Evolutionary conservation across 2,888 invertebrate genomes (phyloP), one percentile per base, ranked within the genome.

Genomic region (Oligia strigilis): DNA sequence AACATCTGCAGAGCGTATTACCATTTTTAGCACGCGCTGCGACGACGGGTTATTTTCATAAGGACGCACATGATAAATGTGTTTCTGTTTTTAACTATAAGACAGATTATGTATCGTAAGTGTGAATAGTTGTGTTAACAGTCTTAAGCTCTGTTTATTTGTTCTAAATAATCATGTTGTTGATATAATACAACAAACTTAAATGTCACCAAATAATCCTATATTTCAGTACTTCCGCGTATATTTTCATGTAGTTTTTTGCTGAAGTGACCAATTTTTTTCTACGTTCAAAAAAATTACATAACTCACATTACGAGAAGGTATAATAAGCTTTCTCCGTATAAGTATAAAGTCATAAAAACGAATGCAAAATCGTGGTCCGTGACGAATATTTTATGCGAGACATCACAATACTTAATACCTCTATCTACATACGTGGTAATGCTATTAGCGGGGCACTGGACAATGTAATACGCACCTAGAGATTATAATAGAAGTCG

Each of bases 311-410:
- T 93, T 93, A 92, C 89, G 87, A 84, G 83, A 89, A 89, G 89
- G 89, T 91, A 89, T 92, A 92, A 92, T 92, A 91, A 91, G 94
- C 95, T 96, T 95, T 96, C 95, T 95, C 95, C 94, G 88, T 90
- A 91, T 92, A 93, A 91, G 91, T 88, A 93, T 92, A 92, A 91
- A 91, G 91, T 90, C 92, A 92, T 92, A 91, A 92, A 92, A 92
- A 93, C 86, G 91, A 93, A 93, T 92, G 92, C 91, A 90, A 92
- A 94, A 88, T 92, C 94, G 92, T 91, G 87, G 91, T 87, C 94
- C 95, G 93, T 96, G 94, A 95, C 95, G 94, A 93, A 92, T 92
- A 92, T 94, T 93, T 92, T 92, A 93, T 91, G 90, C 90, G 88
- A 90, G 90, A 91, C 89, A 91, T 90, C 91, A 92, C 89, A 89